A percentile compares a stretch with the other conserved stretches of the same genome.
Conservation (phyloP, 2,888 invertebrate genomes). For the Phyto melanocephala region DNA sequence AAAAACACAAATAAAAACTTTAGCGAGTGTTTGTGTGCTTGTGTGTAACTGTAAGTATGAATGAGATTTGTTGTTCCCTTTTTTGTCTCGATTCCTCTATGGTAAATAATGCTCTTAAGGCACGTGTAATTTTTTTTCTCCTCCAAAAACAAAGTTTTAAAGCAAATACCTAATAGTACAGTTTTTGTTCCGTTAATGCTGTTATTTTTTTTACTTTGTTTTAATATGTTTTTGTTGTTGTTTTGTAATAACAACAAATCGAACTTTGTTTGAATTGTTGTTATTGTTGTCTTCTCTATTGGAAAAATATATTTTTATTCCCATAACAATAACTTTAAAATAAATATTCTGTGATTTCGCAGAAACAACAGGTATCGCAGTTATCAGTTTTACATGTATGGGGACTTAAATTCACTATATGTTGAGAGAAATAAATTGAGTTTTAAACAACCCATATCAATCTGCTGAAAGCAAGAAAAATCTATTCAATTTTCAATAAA, state of each 20-base stretch:
- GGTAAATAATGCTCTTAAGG: background rate
- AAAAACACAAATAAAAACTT: background rate
- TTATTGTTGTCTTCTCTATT: background rate
- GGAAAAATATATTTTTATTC: conserved; percentile 1
- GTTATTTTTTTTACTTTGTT: background rate
- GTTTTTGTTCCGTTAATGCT: background rate
- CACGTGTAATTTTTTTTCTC: conserved; percentile 8
- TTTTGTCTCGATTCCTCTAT: background rate
- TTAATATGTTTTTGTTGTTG: background rate
- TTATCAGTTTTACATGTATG: background rate
- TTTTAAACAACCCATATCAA: background rate
- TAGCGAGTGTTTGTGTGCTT: background rate
- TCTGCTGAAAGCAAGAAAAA: background rate
- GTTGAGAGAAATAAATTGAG: background rate
- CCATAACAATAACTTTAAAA: conserved; percentile 27
- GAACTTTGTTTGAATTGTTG: conserved; percentile 14
- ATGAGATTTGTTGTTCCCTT: background rate
- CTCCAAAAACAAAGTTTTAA: background rate
- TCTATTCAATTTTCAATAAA: background rate
- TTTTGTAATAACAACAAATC: background rate
- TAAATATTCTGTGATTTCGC: conserved; percentile 25
- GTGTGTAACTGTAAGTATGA: background rate
- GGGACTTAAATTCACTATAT: background rate
- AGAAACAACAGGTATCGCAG: conserved; percentile 19
- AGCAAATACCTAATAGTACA: background rate